Evolutionary conservation across 2,113 vertebrate genomes (phyloP), one percentile per base, ranked within the genome.

Genomic region (Mirounga angustirostris): DNA sequence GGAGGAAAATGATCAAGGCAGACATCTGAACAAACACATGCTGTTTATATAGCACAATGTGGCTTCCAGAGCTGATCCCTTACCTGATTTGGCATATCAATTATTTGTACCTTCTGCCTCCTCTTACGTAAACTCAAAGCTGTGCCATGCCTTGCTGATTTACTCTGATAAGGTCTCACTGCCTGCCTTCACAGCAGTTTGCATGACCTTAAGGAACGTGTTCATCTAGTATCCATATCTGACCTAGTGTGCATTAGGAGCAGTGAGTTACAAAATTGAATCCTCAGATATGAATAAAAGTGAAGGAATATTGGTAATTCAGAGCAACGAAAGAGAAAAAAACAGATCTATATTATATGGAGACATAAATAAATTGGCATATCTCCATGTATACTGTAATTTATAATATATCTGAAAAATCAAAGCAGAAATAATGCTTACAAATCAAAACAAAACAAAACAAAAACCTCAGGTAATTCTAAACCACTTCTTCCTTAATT

Each of bases 1-100:
- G 80, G 87, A 56, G 58, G 54, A 90, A 94, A 93, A 54, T 40
- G 73, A 91, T 97, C 63, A 22, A 28, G 85, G 58, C 85, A 96
- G n/a, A 24, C 80, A n/a, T 98, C 87, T 73, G 30, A 87, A 69
- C 12, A 97, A 88, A 84, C 21, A 11, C 4, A 0, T 28, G 24
- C 30, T 97, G 36, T 95, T 98, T 97, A 36, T 91, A 79, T 7
- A 89, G 58, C 82, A 9, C 22, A 67, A 12, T 69, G 21, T 78
- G 85, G 14, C 91, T 98, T 93, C n/a, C 81, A 40, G 85, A 74
- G 40, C 95, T 52, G 56, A 95, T 76, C 71, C 58, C 58, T 95
- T 90, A 28, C 43, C 65, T 81, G 43, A 46, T 65, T 83, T 91
- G 78, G 76, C 46, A 54, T 85, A 82, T 76, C 61, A 59, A 10